Evolutionary conservation across 2,113 vertebrate species (phyloP).

Genomic region (Setophaga coronata): DNA sequence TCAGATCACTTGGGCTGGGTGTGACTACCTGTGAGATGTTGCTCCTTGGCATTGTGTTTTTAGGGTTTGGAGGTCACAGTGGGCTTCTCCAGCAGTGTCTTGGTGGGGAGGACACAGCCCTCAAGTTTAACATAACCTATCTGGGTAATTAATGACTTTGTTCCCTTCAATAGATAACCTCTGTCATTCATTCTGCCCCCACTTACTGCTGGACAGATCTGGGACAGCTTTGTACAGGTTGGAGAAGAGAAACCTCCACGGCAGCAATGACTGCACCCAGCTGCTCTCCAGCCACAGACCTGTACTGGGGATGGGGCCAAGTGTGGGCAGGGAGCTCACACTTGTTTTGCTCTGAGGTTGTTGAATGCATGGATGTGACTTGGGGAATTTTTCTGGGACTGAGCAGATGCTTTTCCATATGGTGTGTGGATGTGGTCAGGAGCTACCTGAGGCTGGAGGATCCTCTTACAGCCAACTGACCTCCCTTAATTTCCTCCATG

Average conservation of each 20-base stretch:
- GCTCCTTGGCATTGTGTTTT: background rate
- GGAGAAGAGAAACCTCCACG: background rate
- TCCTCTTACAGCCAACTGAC: background rate
- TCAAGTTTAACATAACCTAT: background rate
- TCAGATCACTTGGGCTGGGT: background rate
- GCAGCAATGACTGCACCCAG: background rate
- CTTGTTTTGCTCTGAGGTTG: background rate
- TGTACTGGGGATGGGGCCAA: fast-evolving
- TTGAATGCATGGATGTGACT: background rate
- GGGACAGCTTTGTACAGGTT: background rate
- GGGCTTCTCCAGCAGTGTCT: background rate
- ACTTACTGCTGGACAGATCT: background rate
- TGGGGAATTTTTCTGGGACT: background rate
- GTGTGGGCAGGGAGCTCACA: background rate
- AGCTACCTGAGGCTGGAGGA: background rate
- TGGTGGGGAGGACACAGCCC: background rate
- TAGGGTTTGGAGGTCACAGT: background rate
- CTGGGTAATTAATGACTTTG: background rate
- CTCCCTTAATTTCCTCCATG: background rate
- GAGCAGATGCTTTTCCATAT: background rate
- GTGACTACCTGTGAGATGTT: background rate
- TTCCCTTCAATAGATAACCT: background rate
- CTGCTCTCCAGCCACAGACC: background rate
- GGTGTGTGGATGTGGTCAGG: background rate
- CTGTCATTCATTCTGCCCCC: background rate